phyloP scores from a whole-genome alignment of 2,113 vertebrate genomes.

The Copsychus sechellarum region DNA sequence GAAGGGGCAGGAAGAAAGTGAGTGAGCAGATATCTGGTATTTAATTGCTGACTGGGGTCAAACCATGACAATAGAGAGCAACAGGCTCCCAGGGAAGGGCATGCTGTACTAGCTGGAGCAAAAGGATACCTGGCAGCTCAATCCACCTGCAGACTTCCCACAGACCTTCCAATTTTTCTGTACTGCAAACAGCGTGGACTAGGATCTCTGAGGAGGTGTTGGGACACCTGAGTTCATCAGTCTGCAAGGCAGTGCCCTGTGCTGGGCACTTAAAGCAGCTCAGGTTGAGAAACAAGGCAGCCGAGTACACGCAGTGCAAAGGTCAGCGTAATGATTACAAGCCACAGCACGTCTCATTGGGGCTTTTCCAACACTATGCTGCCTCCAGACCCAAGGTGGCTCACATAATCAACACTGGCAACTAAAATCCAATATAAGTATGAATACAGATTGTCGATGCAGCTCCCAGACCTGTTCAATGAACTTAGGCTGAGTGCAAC shows the following conservation, averaged over 20 bases:
- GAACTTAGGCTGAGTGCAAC: neutral
- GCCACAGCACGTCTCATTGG: neutral
- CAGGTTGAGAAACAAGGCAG: neutral
- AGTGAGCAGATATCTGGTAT: neutral
- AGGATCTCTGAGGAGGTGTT: neutral
- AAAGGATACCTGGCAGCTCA: neutral
- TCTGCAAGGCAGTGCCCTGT: neutral
- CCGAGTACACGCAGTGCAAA: rapidly evolving
- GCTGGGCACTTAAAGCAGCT: neutral
- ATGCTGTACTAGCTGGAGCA: neutral
- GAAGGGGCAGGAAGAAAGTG: neutral
- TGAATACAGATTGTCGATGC: neutral
- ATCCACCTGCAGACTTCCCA: neutral
- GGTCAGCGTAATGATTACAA: neutral
- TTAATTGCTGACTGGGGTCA: neutral
- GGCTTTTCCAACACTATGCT: neutral
- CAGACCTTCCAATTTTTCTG: neutral
- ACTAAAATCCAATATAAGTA: neutral
- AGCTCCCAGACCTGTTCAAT: neutral
- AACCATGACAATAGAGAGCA: neutral
- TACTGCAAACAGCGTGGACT: neutral
- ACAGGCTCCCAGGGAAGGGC: neutral
- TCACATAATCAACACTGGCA: neutral
- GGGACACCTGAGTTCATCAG: neutral
- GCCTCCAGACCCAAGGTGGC: neutral